Base-by-base conservation (phyloP, 2,888 invertebrate species). In the Ischnura elegans region DNA sequence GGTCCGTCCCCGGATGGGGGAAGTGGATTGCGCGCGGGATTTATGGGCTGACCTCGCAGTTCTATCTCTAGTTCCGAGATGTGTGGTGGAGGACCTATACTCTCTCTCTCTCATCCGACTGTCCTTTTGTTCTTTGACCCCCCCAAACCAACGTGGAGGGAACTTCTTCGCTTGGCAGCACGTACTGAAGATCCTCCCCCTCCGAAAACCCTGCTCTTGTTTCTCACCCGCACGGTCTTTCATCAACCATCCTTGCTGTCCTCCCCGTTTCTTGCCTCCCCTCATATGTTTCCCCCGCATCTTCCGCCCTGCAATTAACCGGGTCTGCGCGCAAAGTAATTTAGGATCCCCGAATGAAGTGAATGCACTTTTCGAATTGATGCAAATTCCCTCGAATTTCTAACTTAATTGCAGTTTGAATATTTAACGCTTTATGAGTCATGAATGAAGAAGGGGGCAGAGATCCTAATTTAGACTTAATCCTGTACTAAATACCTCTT, bases 21-120 rank as follows among this genome's bases (percentile, higher is more conserved):
- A 5, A n/a, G 46, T 51, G 87, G 47, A 51, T 51, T 13, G 51
- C 51, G 36, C 51, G 47, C 87, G 87, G 61, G 61, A 90, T 90
- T 90, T 90, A 90, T 90, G 90, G 61, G 90, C 90, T 90, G 90
- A 90, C 90, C 90, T 61, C 90, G 90, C 90, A 90, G 25, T 90
- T 90, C 90, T 66, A 61, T 90, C 61, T 90, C 90, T 25, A 61
- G 42, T 51, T 87, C 76, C 76, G 76, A 76, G 76, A 3, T 29
- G 86, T 19, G 10, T 8, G 87, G 21, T 21, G 0, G 36, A 46
- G 47, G 51, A 36, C 13, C 36, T 36, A 16, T 0, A 13, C 87
- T 42, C 19, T 42, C 87, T 4, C 16, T 36, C 87, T 25, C 47
- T 19, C 16, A 19, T 1, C 51, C 8, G 51, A 51, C 51, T 51